phyloP scores from a whole-genome alignment of 2,888 invertebrate species.

The Hyles lineata region DNA sequence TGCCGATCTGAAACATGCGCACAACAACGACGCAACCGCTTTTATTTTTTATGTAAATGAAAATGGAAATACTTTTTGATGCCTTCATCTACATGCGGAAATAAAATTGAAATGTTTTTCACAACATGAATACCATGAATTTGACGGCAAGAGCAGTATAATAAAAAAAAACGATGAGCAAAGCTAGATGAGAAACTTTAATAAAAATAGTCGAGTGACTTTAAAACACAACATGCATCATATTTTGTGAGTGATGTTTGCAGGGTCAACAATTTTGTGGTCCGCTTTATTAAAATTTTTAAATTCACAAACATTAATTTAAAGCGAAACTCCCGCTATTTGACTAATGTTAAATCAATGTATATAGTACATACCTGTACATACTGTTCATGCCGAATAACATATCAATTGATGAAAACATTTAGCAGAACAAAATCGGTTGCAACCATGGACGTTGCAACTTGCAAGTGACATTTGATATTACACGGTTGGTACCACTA shows the following conservation, averaged over 20 bases:
- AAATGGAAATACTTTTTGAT: conserved; percentile 16
- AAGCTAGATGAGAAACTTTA: no score
- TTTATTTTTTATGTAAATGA: conserved; percentile 14
- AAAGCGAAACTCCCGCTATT: no score
- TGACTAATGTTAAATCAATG: no score
- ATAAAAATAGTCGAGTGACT: no score
- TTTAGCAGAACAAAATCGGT: not conserved
- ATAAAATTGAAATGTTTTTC: not conserved
- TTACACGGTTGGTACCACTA: conserved; percentile 55
- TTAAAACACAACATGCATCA: no score
- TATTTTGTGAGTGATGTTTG: no score
- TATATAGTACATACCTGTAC: no score
- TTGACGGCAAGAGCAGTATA: not conserved
- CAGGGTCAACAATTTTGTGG: no score
- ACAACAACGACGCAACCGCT: conserved; percentile 13
- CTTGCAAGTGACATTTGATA: conserved; percentile 45
- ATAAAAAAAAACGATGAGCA: not conserved
- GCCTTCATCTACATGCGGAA: not conserved
- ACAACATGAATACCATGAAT: not conserved
- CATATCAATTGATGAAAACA: no score
- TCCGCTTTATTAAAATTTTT: no score
- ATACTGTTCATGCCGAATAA: no score
- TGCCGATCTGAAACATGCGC: conserved; percentile 34
- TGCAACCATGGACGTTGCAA: not conserved
- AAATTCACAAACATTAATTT: no score